phyloP scores from a whole-genome alignment of 2,113 vertebrate species.

The Poeciliopsis retropinna region DNA sequence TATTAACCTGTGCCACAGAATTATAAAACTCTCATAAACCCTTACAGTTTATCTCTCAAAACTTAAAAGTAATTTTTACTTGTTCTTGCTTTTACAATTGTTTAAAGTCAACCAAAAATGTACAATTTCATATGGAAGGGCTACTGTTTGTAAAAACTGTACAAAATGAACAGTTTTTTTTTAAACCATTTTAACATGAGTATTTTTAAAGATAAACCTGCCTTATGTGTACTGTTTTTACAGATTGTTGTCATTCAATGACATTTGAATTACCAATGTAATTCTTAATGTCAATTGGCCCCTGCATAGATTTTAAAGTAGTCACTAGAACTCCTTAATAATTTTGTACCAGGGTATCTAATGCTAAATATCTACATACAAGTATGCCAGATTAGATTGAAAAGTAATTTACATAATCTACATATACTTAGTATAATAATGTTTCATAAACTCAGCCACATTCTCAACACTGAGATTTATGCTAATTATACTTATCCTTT shows the following conservation, averaged over 20 bases:
- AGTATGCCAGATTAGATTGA: background rate
- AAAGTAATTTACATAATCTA: background rate
- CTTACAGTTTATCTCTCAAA: background rate
- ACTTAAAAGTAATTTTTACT: background rate
- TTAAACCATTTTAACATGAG: background rate
- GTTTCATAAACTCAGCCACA: too few species aligned
- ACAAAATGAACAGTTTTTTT: too few species aligned
- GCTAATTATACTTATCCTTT: too few species aligned
- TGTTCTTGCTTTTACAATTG: background rate
- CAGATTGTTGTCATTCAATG: too few species aligned
- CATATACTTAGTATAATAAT: too few species aligned
- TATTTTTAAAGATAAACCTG: background rate
- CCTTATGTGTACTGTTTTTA: too few species aligned
- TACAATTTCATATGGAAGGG: background rate
- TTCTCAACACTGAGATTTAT: too few species aligned
- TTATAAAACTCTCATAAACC: background rate
- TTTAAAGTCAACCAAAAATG: background rate
- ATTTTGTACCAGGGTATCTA: background rate
- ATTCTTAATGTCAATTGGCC: too few species aligned
- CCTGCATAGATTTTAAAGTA: too few species aligned
- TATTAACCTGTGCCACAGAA: background rate
- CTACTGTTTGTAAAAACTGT: too few species aligned
- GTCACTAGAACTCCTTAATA: too few species aligned
- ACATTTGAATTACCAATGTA: too few species aligned
- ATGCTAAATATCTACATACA: background rate